Conservation (phyloP, 2,113 vertebrate genomes). For the Peromyscus leucopus region DNA sequence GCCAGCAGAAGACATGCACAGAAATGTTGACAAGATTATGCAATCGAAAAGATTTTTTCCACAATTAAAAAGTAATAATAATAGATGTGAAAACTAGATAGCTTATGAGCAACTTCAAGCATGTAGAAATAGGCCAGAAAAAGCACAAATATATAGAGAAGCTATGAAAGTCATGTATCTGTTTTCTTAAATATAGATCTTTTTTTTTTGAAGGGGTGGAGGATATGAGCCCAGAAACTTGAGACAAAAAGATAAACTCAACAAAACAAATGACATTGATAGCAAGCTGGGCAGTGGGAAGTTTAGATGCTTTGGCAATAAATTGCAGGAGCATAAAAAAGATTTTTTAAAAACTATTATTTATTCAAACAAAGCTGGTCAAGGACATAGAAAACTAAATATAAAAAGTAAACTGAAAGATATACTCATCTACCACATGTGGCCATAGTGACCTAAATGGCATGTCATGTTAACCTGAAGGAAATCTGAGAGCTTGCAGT, state of each 20-base stretch:
- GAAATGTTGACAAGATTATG: constrained; percentile 68
- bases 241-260: constrained; percentile 56
- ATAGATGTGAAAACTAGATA: constrained; percentile 51
- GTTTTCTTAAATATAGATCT: constrained; percentile 35
- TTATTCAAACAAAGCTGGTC: constrained; percentile 28
- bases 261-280: constrained; percentile 17
- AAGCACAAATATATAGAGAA: background rate
- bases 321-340: background rate
- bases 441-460: background rate
- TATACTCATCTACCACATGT: background rate
- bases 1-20: constrained; percentile 54
- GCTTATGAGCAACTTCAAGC: constrained; percentile 40
- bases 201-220: background rate
- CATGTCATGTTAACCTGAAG: background rate
- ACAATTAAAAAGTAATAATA: constrained; percentile 75
- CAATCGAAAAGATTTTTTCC: constrained; percentile 44
- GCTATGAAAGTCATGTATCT: background rate
- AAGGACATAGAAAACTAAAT: constrained; percentile 26
- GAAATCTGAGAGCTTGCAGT: background rate
- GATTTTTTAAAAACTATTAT: background rate
- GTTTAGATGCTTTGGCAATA: constrained; percentile 5
- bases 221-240: constrained; percentile 13
- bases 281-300: background rate
- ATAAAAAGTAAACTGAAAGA: background rate
- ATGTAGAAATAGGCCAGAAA: constrained; percentile 62